phyloP scores from a whole-genome alignment of 2,888 invertebrate species.

The Oligia latruncula region DNA sequence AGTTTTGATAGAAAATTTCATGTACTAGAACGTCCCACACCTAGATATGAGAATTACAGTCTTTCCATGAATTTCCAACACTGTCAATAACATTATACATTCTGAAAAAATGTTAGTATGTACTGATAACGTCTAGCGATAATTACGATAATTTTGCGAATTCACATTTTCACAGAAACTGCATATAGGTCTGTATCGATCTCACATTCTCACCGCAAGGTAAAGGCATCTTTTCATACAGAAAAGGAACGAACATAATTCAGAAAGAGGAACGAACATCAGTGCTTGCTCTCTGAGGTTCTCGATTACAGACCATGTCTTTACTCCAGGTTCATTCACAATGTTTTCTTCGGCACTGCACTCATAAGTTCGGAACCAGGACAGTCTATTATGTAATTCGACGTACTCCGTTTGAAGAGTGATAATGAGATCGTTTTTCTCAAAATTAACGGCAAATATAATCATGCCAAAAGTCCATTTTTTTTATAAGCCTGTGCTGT shows the following conservation, averaged over 20 bases:
- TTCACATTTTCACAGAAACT: not conserved
- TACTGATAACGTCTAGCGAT: not conserved
- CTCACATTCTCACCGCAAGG: not conserved
- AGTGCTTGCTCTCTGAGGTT: not conserved
- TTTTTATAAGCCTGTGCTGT: not conserved
- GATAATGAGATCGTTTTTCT: no score
- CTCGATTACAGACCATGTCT: not conserved
- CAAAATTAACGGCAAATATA: not conserved
- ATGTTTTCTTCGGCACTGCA: no score
- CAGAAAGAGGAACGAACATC: not conserved
- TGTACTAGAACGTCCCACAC: not conserved
- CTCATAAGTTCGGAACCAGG: not conserved
- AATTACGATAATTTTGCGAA: not conserved
- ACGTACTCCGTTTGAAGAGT: not conserved
- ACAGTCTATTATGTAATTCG: not conserved
- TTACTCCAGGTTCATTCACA: not conserved
- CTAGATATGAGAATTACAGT: not conserved
- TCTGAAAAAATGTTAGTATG: not conserved
- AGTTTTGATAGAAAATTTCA: not conserved
- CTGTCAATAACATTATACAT: not conserved
- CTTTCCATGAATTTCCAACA: not conserved
- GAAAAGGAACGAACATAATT: not conserved
- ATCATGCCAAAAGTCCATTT: no score
- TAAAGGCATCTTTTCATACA: not conserved
- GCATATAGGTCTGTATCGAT: not conserved